Evolutionary conservation across 2,888 invertebrate species (phyloP), one percentile per base, ranked within the genome.

Genomic region (Mylabris sibirica): DNA sequence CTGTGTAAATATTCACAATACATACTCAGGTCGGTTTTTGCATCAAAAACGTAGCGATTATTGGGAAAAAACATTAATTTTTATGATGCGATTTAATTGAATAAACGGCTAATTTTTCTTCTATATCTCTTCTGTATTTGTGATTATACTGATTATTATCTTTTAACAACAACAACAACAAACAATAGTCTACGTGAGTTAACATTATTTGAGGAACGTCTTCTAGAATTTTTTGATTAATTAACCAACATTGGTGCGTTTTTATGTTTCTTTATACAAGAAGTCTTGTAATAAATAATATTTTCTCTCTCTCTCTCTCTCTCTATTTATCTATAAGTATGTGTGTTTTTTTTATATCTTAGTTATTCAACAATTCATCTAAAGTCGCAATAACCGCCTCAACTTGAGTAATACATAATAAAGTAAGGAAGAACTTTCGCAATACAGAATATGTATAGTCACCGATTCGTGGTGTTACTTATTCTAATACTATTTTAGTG

Each of bases 341-440:
- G 20, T 20, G 20, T 53, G 20, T 22, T 11, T 53, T 53, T 44
- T 53, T 22, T 53, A 53, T 53, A 53, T 53, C 22, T 53, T 53
- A 66, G 24, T 63, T 67, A 65, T 60, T 70, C 26, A 65, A 60
- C 70, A 62, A 67, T 67, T 67, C 69, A 63, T 69, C 69, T 68
- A 49, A 44, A 63, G 63, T 67, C 44, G 70, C 70, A 70, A 70
- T 53, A 70, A 67, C 67, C 67, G 70, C 70, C 65, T 41, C 53
- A 22, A 60, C 63, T 70, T 70, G 62, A 66, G 70, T 63, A 70
- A 70, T 65, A 64, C 60, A 70, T 65, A 70, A 69, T 69, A 69
- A 66, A 53, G 53, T 60, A 67, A 64, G 67, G 65, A 67, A 64
- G 63, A 30, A 70, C 67, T 70, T 70, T 67, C 70, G 67, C 67